Base-by-base conservation (phyloP, 35 echinoderm and acorn worm genomes). In the Heliocidaris tuberculata region DNA sequence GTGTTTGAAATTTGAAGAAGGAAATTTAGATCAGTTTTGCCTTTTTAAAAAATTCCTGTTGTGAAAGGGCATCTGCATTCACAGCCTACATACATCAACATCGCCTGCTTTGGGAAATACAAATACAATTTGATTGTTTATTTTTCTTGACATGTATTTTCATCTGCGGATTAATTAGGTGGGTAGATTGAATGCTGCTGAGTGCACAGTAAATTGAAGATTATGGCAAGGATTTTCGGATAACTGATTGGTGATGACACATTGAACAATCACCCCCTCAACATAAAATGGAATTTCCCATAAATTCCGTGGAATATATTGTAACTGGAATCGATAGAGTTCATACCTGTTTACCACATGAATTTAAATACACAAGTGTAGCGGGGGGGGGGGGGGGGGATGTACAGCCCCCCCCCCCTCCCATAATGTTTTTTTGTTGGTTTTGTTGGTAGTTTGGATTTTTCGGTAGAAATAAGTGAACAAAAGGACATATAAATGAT, bases 121-220 rank as follows among this genome's bases (percentile, higher is more conserved):
- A 70, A 8, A 24, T 78, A 8, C 24, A 78, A 78, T 78, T 78
- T 78, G 65, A 78, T 78, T 78, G 65, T 78, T 78, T 78, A 78
- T 78, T 78, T 78, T 78, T 78, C 65, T 78, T 78, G 65, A 78
- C 65, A n/a, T 78, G 65, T 78, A 78, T 78, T 78, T 78, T 78
- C 65, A 78, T 78, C 65, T n/a, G 27, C 1, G 27, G 65, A 78
- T 78, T 78, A 78, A 78, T 78, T 78, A 78, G 65, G 65, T 78
- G 65, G 65, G 65, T 21, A 78, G 65, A 78, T 78, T 78, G 65
- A 78, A 21, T n/a, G 27, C 65, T 78, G 65, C 19, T 78, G 65
- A 78, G 65, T 21, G 65, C 65, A n/a, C 27, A 78, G 65, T 78
- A 78, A 78, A 78, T 78, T 78, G 65, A 78, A 78, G 65, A 78